Evolutionary conservation across 2,113 vertebrate species (phyloP).

Genomic region (Scartelaos histophorus): DNA sequence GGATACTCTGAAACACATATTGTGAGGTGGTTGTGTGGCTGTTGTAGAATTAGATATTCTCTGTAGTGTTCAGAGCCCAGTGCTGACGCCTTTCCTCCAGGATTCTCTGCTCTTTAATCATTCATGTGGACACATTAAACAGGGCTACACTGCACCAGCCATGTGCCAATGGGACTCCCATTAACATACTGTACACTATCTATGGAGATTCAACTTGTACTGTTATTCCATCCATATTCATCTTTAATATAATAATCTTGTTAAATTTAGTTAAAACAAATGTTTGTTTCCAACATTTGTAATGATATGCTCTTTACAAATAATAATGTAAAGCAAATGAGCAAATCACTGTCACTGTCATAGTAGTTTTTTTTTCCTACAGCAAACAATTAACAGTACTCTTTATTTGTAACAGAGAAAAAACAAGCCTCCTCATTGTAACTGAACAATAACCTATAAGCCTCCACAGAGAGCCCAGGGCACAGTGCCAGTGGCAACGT

Average conservation of each 20-base stretch:
- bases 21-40: neutral
- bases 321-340: neutral
- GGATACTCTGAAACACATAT: neutral
- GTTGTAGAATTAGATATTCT: neutral
- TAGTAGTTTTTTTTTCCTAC: slow-evolving; percentile 24
- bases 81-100: slow-evolving; percentile 28
- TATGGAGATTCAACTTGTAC: slow-evolving; percentile 6
- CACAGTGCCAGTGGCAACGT: neutral
- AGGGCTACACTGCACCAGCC: slow-evolving; percentile 34
- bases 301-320: too few species aligned
- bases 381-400: slow-evolving; percentile 8
- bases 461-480: neutral
- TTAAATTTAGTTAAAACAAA: neutral
- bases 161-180: slow-evolving; percentile 26
- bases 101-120: slow-evolving; percentile 40
- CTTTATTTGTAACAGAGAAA: slow-evolving; percentile 11
- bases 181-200: slow-evolving; percentile 15
- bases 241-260: neutral
- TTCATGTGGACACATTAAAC: slow-evolving; percentile 54
- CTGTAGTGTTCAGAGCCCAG: neutral
- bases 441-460: neutral
- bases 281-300: neutral
- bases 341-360: slow-evolving; percentile 6
- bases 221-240: neutral
- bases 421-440: neutral